A percentile compares a stretch with the other conserved stretches of the same genome.
phyloP scores from a whole-genome alignment of 2,888 invertebrate species.

The Lochmaea crataegi region DNA sequence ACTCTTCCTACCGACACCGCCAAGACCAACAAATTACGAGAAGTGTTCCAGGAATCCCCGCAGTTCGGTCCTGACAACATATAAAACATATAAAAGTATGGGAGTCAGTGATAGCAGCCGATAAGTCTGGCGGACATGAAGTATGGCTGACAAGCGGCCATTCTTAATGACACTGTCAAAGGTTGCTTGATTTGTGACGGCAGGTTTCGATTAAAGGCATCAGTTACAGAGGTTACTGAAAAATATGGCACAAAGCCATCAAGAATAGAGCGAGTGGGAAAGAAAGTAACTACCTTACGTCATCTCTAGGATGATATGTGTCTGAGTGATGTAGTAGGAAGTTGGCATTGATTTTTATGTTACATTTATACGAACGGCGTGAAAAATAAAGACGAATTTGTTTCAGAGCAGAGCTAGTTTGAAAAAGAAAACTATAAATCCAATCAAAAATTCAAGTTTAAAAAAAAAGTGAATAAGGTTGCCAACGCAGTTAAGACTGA shows the following conservation, averaged over 20 bases:
- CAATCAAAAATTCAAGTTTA: too few species aligned
- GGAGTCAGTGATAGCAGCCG: conserved; percentile 56
- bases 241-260: conserved; percentile 61
- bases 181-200: conserved; percentile 66
- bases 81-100: conserved; percentile 46
- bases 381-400: too few species aligned
- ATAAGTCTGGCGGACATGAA: conserved; percentile 60
- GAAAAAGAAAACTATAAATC: too few species aligned
- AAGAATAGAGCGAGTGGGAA: conserved; percentile 38
- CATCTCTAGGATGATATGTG: conserved; percentile 42
- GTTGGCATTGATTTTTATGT: conserved; percentile 2
- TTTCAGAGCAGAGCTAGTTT: too few species aligned
- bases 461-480: too few species aligned
- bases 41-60: neutral
- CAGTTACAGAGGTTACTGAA: conserved; percentile 63
- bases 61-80: conserved; percentile 46
- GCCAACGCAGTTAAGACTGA: too few species aligned
- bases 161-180: conserved; percentile 66
- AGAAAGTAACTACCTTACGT: conserved; percentile 22
- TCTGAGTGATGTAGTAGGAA: conserved; percentile 31
- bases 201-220: conserved; percentile 65
- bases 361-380: too few species aligned
- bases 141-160: conserved; percentile 64
- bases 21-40: neutral
- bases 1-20: neutral